Percentiles rank a stretch among this genome's conserved stretches.
These are phyloP conservation scores for Busseola fusca DNA, from an alignment of 2,888 invertebrate genomes.

Conservation along the genomic window DNA sequence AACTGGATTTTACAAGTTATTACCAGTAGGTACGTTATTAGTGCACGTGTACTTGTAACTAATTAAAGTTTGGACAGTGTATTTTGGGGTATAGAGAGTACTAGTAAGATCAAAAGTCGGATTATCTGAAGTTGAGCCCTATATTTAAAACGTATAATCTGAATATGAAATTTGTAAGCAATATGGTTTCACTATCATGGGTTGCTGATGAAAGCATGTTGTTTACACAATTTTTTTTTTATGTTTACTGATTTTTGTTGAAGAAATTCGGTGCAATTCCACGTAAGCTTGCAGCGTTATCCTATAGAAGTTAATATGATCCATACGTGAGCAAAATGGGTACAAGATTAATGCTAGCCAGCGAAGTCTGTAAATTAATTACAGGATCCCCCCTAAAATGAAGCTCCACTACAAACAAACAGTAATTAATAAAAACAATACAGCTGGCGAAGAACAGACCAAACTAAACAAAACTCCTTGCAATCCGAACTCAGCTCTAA, in stretches of 20 bases:
- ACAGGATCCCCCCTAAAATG: conserved; percentile 15
- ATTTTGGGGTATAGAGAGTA: conserved; percentile 2
- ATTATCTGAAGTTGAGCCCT: background rate
- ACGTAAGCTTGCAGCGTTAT: background rate
- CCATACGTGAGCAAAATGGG: conserved; percentile 10
- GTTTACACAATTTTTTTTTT: background rate
- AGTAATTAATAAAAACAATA: conserved; percentile 49
- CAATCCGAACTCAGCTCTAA: conserved; percentile 47
- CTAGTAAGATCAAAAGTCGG: background rate
- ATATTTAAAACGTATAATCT: background rate
- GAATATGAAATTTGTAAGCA: background rate
- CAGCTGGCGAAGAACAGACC: conserved; percentile 4
- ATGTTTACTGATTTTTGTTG: background rate
- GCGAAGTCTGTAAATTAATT: conserved; percentile 39
- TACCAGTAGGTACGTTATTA: conserved; percentile 45
- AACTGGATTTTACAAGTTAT: conserved; percentile 58
- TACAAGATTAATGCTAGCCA: background rate
- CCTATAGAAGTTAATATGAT: background rate
- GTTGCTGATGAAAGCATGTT: background rate
- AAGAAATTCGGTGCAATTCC: background rate
- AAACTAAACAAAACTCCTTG: conserved; percentile 51
- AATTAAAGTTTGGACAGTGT: conserved; percentile 10
- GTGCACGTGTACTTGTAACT: conserved; percentile 36
- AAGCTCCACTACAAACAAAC: conserved; percentile 29
- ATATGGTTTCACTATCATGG: too few species aligned